Percentiles rank a stretch among this genome's conserved stretches.
These are phyloP conservation scores for Pandion haliaetus DNA, from an alignment of 2,113 vertebrate species.

Conservation along the genomic window DNA sequence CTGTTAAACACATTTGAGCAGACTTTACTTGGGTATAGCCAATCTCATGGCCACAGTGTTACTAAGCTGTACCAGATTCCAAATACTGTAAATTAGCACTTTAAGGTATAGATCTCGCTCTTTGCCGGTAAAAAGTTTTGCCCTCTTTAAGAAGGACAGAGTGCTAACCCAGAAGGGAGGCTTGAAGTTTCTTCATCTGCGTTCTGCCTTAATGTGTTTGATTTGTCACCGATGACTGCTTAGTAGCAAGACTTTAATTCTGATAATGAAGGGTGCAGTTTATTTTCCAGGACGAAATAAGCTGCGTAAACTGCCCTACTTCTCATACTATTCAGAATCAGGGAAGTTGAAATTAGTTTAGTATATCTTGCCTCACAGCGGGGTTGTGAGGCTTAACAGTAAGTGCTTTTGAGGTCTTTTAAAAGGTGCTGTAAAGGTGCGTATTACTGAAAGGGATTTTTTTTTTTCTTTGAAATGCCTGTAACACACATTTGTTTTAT, in stretches of 20 bases:
- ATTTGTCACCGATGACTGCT: conserved; percentile 19
- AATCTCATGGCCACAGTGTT: neutral
- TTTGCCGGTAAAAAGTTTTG: neutral
- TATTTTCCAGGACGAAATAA: neutral
- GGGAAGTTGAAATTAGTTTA: neutral
- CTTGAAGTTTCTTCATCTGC: conserved; percentile 20
- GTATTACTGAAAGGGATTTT: conserved; percentile 45
- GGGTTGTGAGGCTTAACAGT: neutral
- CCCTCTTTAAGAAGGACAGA: neutral
- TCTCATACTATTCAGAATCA: neutral
- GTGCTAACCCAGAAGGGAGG: neutral
- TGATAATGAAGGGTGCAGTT: conserved; percentile 8
- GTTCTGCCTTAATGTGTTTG: conserved; percentile 37
- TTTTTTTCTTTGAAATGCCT: neutral
- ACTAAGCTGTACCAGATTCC: conserved; percentile 16
- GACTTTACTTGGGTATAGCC: neutral
- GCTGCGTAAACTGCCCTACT: neutral
- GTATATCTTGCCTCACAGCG: neutral
- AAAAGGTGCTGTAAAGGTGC: conserved; percentile 60
- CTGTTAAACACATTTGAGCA: neutral
- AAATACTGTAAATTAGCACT: conserved; percentile 57
- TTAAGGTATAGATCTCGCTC: conserved; percentile 49
- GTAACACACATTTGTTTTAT: neutral
- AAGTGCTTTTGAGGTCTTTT: neutral
- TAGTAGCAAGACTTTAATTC: neutral